These are phyloP conservation scores for Ophion obscuratus DNA, from an alignment of 2,888 invertebrate species.

Conservation along the genomic window DNA sequence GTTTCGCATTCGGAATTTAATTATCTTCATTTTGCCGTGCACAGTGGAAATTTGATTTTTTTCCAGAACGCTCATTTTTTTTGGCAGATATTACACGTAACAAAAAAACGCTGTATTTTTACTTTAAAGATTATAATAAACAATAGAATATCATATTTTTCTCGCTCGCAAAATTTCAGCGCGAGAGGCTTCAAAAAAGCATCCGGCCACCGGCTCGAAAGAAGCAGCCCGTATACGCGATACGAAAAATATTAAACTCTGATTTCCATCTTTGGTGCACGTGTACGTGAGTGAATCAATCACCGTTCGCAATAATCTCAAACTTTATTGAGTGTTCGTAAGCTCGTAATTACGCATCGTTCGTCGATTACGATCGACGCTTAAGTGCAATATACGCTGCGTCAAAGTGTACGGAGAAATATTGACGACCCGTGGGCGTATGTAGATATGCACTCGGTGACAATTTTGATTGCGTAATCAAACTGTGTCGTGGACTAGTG, in stretches of 20 bases:
- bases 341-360: not conserved
- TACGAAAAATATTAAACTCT: not conserved
- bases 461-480: not conserved
- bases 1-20: not conserved
- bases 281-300: constrained; percentile 24
- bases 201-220: not conserved
- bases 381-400: not conserved
- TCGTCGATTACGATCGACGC: not conserved
- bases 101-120: not conserved
- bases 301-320: constrained; percentile 5
- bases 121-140: not conserved
- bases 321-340: not conserved
- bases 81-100: too few species aligned
- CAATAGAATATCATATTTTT: not conserved
- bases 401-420: not conserved
- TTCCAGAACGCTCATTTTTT: too few species aligned
- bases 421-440: not conserved
- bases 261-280: constrained; percentile 49
- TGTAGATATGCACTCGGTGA: too few species aligned
- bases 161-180: too few species aligned
- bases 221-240: not conserved
- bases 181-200: too few species aligned
- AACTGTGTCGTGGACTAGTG: constrained; percentile 16
- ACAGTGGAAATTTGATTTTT: not conserved
- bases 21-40: too few species aligned